A percentile compares a stretch with the other conserved stretches of the same genome.
phyloP scores from a whole-genome alignment of 2,888 invertebrate genomes.

The Leptinotarsa tumamoca region DNA sequence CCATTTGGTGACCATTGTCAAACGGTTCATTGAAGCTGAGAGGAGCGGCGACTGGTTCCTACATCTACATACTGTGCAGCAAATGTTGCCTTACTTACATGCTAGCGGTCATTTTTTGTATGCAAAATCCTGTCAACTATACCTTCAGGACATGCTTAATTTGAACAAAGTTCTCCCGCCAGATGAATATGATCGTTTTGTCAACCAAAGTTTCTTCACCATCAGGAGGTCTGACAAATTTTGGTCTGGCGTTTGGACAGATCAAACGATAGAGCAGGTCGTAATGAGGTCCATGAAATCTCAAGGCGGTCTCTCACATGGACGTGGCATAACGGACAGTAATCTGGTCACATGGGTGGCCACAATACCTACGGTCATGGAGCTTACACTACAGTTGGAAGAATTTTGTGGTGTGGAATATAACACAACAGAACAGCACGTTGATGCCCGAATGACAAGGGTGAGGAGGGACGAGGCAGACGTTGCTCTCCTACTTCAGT shows the following conservation, averaged over 20 bases:
- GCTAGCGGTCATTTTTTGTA: constrained; percentile 34
- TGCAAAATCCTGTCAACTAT: constrained; percentile 33
- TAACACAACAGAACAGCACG: constrained; percentile 24
- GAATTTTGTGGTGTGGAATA: constrained; percentile 20
- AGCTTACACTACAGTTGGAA: constrained; percentile 19
- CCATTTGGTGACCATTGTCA: constrained; percentile 22
- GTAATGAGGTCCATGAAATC: constrained; percentile 19
- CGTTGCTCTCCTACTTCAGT: constrained; percentile 7
- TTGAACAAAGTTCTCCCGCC: constrained; percentile 32
- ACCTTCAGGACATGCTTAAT: constrained; percentile 42
- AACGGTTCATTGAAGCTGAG: constrained; percentile 27
- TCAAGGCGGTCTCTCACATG: constrained; percentile 20
- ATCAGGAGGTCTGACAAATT: constrained; percentile 39
- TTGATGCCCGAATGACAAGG: constrained; percentile 15
- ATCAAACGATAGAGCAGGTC: constrained; percentile 18
- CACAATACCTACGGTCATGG: constrained; percentile 18
- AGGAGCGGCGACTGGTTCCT: constrained; percentile 47
- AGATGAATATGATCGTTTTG: constrained; percentile 31
- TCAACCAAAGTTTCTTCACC: constrained; percentile 34
- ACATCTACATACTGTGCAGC: constrained; percentile 36
- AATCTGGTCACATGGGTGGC: constrained; percentile 18
- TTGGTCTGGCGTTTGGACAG: constrained; percentile 25
- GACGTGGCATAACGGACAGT: constrained; percentile 18
- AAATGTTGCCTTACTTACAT: constrained; percentile 38
- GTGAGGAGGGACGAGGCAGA: constrained; percentile 12